A percentile compares a stretch with the other conserved stretches of the same genome.
phyloP scores from a whole-genome alignment of 2,113 vertebrate genomes.

The Anolis carolinensis region DNA sequence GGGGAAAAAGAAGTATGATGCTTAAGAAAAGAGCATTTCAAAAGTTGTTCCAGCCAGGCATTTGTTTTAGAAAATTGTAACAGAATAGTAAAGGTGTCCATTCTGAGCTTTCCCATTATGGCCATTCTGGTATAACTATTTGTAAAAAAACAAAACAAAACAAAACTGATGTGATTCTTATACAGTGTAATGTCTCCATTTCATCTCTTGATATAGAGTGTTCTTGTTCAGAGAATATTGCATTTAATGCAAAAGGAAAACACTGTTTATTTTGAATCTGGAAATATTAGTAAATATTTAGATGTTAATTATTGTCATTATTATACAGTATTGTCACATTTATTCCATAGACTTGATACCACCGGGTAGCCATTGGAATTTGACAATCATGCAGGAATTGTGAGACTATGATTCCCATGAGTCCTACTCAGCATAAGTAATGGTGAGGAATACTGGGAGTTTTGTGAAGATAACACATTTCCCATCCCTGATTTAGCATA shows the following conservation, averaged over 20 bases:
- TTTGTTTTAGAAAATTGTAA: not conserved
- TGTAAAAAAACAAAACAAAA: too few species aligned
- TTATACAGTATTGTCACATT: not conserved
- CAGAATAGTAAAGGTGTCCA: not conserved
- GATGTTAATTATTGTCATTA: not conserved
- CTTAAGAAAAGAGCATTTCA: slow-evolving; percentile 52
- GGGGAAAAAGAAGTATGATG: slow-evolving; percentile 48
- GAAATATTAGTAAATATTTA: not conserved
- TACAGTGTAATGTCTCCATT: not conserved
- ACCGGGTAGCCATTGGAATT: not conserved
- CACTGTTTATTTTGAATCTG: not conserved
- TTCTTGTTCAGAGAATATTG: not conserved
- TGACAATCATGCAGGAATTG: too few species aligned
- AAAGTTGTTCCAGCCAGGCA: not conserved
- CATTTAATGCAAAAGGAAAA: not conserved
- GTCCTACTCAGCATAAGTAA: too few species aligned
- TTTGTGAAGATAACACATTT: too few species aligned
- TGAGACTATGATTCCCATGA: too few species aligned
- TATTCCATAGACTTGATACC: not conserved
- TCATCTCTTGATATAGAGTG: too few species aligned
- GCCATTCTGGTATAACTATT: not conserved
- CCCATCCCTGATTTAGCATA: too few species aligned
- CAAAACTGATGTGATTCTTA: too few species aligned
- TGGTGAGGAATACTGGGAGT: too few species aligned
- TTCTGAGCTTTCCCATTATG: not conserved